Base-by-base conservation (phyloP, 2,888 invertebrate species). In the Xestia ashworthii region DNA sequence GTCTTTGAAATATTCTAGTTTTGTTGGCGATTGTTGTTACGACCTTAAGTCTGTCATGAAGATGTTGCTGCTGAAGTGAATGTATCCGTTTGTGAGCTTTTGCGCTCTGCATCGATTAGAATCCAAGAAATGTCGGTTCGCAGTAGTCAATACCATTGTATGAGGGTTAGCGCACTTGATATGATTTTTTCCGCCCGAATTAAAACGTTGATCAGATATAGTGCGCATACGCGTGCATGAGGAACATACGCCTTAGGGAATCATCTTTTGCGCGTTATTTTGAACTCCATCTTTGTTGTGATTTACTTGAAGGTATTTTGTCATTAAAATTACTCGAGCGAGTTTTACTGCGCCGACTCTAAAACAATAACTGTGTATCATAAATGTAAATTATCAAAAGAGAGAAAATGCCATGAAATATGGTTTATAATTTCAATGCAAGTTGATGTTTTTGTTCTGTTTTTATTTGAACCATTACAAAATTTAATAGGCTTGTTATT, bases 371-470 rank as follows among this genome's bases (percentile, higher is more conserved):
- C 22, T 25, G 8, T 9, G 5, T n/a, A 19, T n/a, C 6, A 25
- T 25, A 46, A 64, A 46, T 14, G n/a, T 38, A 16, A 38, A 55
- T 41, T 2, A 62, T 32, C n/a, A 50, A 58, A 22, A 22, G 16
- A 22, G 32, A 22, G 16, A 76, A 55, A 65, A 65, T 32, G 12
- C 55, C 9, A 22, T 38, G 3, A 58, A 50, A 75, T 16, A 19
- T 60, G n/a, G 22, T 66, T 71, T 58, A 80, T 58, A 25, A 72
- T 77, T 60, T 66, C 60, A 48, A 60, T 41, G 70, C 69, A 12
- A 58, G 22, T 12, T 60, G 5, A 22, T 44, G 41, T 25, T 66
- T 79, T 53, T 46, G 5, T 2, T 65, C 25, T n/a, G 38, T 44
- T 50, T 58, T 78, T 80, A 44, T 32, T 48, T 48, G 19, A 14